Base-by-base conservation (phyloP, 1,140 invertebrate genomes). In the Lepidurus couesii region DNA sequence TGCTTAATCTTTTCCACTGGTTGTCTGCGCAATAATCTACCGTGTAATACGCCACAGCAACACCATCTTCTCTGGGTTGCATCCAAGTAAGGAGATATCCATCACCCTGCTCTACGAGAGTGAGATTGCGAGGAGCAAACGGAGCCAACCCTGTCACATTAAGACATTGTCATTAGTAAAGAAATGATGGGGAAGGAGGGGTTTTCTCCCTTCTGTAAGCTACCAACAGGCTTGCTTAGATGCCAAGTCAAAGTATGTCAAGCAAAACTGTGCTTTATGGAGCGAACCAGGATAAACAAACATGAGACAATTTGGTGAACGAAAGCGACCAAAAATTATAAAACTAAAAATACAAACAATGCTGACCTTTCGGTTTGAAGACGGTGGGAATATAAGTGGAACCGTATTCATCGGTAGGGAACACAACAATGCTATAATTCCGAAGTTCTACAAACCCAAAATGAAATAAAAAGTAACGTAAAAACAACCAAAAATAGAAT, bases 1-100 rank as follows among this genome's bases (percentile, higher is more conserved):
- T 91, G 86, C 94, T 95, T 81, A 95, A 89, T 78, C 90, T 91
- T 86, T 93, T 94, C 93, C 92, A 96, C 81, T 90, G 89, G 79
- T 91, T 92, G 84, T 95, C 93, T 26, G 92, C 93, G 83, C 91
- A 90, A 87, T 94, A 96, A 85, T 96, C 94, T 84, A 97, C 94
- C 74, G 92, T 92, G 85, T 97, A 97, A 87, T 95, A 94, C 84
- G 94, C 92, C 80, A 97, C 90, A n/a, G 85, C 84, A 16, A 86
- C 84, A 65, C 79, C 78, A 42, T 83, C 81, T 83, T 95, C 92
- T 74, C 90, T 80, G n/a, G 95, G 95, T 78, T 90, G 89, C 84
- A 92, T 90, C 95, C 95, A 97, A 80, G 91, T 91, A 82, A 97
- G 93, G 45, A 95, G 88, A 84, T 94, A 94, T 75, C 94, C 94